Base-by-base conservation (phyloP, 2,797 vertebrate genomes). In the Tiaroga cobitis region DNA sequence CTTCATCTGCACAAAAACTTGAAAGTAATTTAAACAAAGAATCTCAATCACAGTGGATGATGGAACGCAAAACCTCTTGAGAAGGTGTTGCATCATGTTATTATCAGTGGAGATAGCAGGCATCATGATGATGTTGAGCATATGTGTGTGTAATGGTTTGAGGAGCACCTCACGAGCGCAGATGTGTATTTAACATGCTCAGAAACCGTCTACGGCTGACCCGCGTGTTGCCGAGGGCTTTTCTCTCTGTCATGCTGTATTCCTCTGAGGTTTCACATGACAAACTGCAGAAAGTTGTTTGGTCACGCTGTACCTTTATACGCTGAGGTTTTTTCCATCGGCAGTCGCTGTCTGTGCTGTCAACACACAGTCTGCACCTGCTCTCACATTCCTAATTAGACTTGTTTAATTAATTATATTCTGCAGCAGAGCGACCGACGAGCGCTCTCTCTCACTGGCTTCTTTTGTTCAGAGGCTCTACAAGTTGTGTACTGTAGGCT, bases 351-450 rank as follows among this genome's bases (percentile, higher is more conserved):
- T 84, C 79, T 87, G 67, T 65, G 74, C 82, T 85, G 95, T 96
- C 96, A 96, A 93, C 94, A 92, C 93, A 90, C 94, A 95, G 95
- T 94, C 92, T 95, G 96, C 96, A 96, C 95, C 96, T 96, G 96
- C 95, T 96, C 95, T 96, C 94, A 93, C 94, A 93, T 96, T 96
- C 94, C 95, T 96, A 96, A 96, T 96, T 96, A 96, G 95, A 95
- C 94, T 93, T 91, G 94, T 96, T 96, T 96, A 95, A 96, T 96
- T 96, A 96, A 96, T 96, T 95, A 96, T 95, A 96, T 95, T 94
- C 94, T 88, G 92, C 95, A 91, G 93, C 93, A 92, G 92, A 79
- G 37, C 80, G 83, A 83, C 76, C 75, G 68, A 34, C 43, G 67
- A 56, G 76, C 76, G 37, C 93, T 94, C 94, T 92, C 90, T 92